Base-by-base conservation (phyloP, 2,113 vertebrate species). In the Aegotheles bennettii region DNA sequence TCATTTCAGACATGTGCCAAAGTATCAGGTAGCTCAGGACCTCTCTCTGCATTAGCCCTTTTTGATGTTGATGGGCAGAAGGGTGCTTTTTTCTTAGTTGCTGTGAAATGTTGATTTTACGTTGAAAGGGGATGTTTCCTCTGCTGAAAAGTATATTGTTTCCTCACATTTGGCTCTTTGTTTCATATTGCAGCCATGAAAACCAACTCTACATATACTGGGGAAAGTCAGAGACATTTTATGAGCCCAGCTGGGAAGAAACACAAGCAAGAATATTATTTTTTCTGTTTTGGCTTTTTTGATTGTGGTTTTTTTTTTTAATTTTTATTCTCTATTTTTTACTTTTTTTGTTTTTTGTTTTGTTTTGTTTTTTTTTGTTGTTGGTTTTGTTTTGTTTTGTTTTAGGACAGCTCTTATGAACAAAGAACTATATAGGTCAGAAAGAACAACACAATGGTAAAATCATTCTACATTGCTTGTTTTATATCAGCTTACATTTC, bases 221-320 rank as follows among this genome's bases (percentile, higher is more conserved):
- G 35, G 20, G 20, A 85, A 85, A 92, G 6, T 59, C 33, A 71
- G 40, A 85, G 13, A 43, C 2, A 16, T 60, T 93, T 92, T 50
- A 54, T 60, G 24, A 84, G 15, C 17, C 38, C 45, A 70, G 10
- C 8, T 78, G 51, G 40, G 51, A 94, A 64, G 24, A 65, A 59
- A 36, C 16, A 54, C 12, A 64, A 65, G 26, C 3, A 64, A 77
- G 3, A 0, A 1, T 31, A 1, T 0, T 20, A 36, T 70, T 48
- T 71, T 57, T 54, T 43, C 51, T 31, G 51, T 53, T 50, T 10
- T 48, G 19, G 35, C 61, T 9, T 8, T 15, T n/a, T 57, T 15
- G 31, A 29, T 31, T 16, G 19, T 45, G 47, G 47, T 10, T 48
- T 21, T 48, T 7, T 18, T 7, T 45, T 45, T 45, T 50, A 11